Evolutionary conservation across 92 coral and sea anemone species (phyloP).

Genomic region (Parazoanthus swiftii): DNA sequence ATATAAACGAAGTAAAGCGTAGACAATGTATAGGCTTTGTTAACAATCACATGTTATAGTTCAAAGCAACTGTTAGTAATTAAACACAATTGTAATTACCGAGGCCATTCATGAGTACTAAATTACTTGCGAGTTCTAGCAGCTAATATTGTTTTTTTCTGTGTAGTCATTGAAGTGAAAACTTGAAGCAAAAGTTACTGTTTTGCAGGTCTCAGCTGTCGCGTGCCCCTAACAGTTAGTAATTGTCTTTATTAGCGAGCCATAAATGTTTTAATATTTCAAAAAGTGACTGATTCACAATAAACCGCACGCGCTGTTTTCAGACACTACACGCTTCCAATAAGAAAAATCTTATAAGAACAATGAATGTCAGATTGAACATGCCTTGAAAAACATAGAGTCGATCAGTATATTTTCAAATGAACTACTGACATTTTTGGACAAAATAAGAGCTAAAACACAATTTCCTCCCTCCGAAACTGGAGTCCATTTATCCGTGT

Average conservation of each 20-base stretch:
- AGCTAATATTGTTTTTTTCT: neutral
- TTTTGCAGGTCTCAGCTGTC: neutral
- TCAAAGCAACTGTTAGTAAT: neutral
- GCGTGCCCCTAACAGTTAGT: neutral
- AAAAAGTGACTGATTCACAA: neutral
- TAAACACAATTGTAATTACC: neutral
- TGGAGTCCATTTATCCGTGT: too few relatives aligned
- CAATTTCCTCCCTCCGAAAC: too few relatives aligned
- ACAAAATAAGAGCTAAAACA: too few relatives aligned
- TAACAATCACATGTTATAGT: neutral
- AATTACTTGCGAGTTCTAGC: neutral
- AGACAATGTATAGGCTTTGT: neutral
- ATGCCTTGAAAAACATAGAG: too few relatives aligned
- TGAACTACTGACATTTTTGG: too few relatives aligned
- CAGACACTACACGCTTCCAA: too few relatives aligned
- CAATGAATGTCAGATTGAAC: too few relatives aligned
- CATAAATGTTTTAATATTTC: too few relatives aligned
- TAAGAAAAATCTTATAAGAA: too few relatives aligned
- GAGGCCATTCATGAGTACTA: neutral
- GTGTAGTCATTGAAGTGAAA: neutral
- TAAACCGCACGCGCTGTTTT: too few relatives aligned
- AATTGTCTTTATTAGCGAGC: neutral
- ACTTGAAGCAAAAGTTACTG: too few relatives aligned
- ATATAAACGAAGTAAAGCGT: neutral
- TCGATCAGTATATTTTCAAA: too few relatives aligned